These are phyloP conservation scores for Benitochromis conjunctus DNA, from an alignment of 2,113 vertebrate genomes.

Conservation along the genomic window DNA sequence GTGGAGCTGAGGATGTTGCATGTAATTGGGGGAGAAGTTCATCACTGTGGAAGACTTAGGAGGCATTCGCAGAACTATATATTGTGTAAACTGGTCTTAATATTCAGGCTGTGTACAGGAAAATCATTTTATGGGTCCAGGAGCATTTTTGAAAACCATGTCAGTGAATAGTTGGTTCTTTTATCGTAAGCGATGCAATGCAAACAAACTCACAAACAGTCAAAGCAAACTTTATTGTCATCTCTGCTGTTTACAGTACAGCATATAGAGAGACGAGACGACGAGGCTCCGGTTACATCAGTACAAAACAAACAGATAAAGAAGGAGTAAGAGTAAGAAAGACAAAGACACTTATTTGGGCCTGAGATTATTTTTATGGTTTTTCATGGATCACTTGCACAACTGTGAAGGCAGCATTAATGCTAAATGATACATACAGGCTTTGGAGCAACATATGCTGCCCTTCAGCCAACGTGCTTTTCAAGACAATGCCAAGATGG, in stretches of 20 bases:
- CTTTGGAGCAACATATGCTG: neutral
- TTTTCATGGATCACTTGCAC: fast-evolving
- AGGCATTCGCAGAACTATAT: fast-evolving
- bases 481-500: neutral
- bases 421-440: neutral
- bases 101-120: neutral
- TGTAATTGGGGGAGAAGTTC: neutral
- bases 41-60: neutral
- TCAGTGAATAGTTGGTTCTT: neutral
- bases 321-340: too few species aligned
- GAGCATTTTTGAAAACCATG: fast-evolving
- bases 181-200: neutral
- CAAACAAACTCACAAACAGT: neutral
- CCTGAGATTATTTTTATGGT: neutral
- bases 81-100: neutral
- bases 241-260: too few species aligned
- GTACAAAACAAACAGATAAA: too few species aligned
- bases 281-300: too few species aligned
- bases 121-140: neutral
- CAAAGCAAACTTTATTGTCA: too few species aligned
- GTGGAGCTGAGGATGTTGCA: neutral
- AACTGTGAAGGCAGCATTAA: neutral
- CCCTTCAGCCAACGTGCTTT: fast-evolving
- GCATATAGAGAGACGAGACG: too few species aligned
- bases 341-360: neutral